These are phyloP conservation scores for Dichetophora obliterata DNA, from an alignment of 2,888 invertebrate species.

Conservation along the genomic window DNA sequence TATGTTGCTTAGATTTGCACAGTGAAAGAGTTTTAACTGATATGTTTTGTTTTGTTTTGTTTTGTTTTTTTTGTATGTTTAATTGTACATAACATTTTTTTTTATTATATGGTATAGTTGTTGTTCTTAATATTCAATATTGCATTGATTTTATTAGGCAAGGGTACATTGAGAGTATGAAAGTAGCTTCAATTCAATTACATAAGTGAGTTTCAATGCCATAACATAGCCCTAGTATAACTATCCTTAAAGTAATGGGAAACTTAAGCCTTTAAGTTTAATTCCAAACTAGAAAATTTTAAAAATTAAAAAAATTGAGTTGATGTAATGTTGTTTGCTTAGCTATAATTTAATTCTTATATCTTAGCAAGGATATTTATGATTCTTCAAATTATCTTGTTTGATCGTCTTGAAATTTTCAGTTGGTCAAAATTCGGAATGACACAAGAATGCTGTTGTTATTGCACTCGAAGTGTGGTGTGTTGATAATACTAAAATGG, in stretches of 20 bases:
- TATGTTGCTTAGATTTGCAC: slow-evolving; percentile 14
- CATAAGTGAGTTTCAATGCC: too few relatives aligned
- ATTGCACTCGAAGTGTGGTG: background rate
- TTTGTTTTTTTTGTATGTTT: too few relatives aligned
- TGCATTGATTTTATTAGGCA: too few relatives aligned
- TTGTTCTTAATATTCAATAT: slow-evolving; percentile 23
- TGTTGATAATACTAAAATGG: slow-evolving; percentile 5
- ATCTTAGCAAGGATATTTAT: too few relatives aligned
- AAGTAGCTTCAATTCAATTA: background rate
- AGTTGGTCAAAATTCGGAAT: background rate
- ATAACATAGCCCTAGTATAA: too few relatives aligned
- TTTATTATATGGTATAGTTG: slow-evolving; percentile 51
- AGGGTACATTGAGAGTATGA: background rate
- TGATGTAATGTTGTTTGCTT: too few relatives aligned
- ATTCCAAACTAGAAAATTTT: too few relatives aligned
- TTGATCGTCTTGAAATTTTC: slow-evolving; percentile 4
- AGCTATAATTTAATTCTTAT: too few relatives aligned
- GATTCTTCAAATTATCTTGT: background rate
- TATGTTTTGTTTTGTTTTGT: slow-evolving; percentile 45
- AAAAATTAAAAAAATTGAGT: too few relatives aligned
- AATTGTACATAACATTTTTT: background rate
- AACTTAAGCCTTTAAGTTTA: too few relatives aligned
- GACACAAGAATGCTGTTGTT: too few relatives aligned
- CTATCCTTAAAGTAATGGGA: too few relatives aligned
- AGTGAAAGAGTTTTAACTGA: slow-evolving; percentile 21